Evolutionary conservation across 1,140 invertebrate species (phyloP).

Genomic region (Olivierus martensii): DNA sequence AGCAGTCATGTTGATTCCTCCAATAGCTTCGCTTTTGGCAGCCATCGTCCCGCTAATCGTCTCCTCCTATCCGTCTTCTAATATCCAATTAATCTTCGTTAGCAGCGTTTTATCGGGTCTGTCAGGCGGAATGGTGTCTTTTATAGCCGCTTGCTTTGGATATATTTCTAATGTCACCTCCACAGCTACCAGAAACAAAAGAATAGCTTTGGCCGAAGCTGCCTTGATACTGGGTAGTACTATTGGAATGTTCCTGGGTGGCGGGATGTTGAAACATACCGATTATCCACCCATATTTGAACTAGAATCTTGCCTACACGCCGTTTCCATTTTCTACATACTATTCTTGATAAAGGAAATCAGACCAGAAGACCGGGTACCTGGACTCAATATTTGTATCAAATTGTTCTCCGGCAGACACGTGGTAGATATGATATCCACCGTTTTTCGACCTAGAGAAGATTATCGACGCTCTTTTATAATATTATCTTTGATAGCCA

Average conservation of each 20-base stretch:
- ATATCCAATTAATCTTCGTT: conserved; percentile 28
- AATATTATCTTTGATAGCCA: conserved; percentile 24
- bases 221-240: conserved; percentile 36
- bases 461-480: conserved; percentile 24
- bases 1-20: conserved; percentile 66
- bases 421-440: conserved; percentile 25
- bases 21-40: conserved; percentile 61
- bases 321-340: conserved; percentile 29
- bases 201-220: conserved; percentile 64
- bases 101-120: conserved; percentile 36
- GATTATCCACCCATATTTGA: conserved; percentile 20
- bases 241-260: conserved; percentile 31
- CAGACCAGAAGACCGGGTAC: background rate
- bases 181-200: conserved; percentile 57
- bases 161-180: conserved; percentile 75
- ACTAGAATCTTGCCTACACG: conserved; percentile 25
- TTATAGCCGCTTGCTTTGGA: conserved; percentile 79
- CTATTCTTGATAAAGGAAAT: conserved; percentile 27
- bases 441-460: conserved; percentile 25
- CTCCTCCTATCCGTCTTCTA: conserved; percentile 33
- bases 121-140: conserved; percentile 69
- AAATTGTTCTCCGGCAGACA: conserved; percentile 21
- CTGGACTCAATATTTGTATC: background rate
- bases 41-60: conserved; percentile 59
- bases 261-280: conserved; percentile 28